Conservation (phyloP, 2,797 vertebrate genomes). For the Galaxias olidus region DNA sequence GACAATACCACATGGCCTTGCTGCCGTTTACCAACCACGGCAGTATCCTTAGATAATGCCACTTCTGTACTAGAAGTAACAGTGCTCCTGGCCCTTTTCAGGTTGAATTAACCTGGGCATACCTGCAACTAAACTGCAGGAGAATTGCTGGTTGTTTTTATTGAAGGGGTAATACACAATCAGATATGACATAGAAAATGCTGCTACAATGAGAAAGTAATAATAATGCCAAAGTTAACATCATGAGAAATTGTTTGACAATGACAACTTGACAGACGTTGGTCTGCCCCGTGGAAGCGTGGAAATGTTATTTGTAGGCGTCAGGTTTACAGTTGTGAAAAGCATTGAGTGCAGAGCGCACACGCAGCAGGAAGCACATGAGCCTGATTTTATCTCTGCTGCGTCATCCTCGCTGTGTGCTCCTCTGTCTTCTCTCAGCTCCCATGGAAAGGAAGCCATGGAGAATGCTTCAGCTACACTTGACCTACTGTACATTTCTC, state of each 20-base stretch:
- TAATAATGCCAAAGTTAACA: neutral
- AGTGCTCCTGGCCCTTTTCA: neutral
- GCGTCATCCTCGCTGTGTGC: neutral
- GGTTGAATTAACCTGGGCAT: constrained; percentile 15
- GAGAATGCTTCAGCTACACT: neutral
- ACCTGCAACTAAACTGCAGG: neutral
- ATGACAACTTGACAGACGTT: neutral
- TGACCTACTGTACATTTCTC: neutral
- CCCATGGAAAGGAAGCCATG: neutral
- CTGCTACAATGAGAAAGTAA: neutral
- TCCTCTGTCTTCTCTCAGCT: neutral
- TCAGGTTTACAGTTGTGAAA: neutral
- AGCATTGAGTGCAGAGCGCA: neutral
- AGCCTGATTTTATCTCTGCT: constrained; percentile 9
- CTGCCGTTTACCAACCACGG: neutral
- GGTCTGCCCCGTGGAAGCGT: neutral
- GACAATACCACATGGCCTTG: neutral
- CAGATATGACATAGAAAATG: neutral
- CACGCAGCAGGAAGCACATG: neutral
- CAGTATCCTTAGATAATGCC: neutral
- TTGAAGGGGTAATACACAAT: neutral
- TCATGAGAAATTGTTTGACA: neutral
- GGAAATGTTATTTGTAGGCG: neutral
- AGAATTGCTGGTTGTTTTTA: neutral
- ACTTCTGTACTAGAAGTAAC: neutral